These are phyloP conservation scores for Nebria brevicollis DNA, from an alignment of 2,888 invertebrate species.

Conservation along the genomic window DNA sequence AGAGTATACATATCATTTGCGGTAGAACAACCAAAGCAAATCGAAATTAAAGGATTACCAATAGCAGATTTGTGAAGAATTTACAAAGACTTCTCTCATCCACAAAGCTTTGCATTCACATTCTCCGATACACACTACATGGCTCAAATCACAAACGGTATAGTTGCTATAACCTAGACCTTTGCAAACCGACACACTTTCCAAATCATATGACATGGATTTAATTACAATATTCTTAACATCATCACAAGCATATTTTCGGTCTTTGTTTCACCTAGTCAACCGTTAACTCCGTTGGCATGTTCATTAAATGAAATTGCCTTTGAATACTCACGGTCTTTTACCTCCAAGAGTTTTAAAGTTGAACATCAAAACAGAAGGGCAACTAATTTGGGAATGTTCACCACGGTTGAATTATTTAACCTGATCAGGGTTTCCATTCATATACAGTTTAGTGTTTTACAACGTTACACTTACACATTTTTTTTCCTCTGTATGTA, in stretches of 20 bases:
- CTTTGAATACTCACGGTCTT: neutral
- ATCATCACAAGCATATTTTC: neutral
- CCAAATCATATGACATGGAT: neutral
- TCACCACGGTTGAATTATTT: neutral
- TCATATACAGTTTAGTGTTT: neutral
- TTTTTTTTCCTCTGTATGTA: no score
- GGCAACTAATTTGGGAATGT: neutral
- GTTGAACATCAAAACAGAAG: neutral
- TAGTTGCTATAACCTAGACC: neutral
- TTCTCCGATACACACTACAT: neutral
- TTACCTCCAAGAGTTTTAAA: neutral
- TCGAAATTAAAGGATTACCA: constrained; percentile 52
- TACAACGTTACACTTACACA: no score
- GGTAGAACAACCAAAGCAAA: constrained; percentile 51
- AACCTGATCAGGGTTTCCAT: neutral
- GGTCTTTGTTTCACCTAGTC: neutral
- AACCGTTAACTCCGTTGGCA: neutral
- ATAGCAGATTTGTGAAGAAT: constrained; percentile 48
- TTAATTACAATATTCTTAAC: neutral
- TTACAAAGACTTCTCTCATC: neutral
- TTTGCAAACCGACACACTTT: neutral
- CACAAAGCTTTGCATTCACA: neutral
- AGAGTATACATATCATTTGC: constrained; percentile 48
- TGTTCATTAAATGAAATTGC: neutral
- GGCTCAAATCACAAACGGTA: neutral